phyloP scores from a whole-genome alignment of 2,113 vertebrate species.

The Xyrauchen texanus region DNA sequence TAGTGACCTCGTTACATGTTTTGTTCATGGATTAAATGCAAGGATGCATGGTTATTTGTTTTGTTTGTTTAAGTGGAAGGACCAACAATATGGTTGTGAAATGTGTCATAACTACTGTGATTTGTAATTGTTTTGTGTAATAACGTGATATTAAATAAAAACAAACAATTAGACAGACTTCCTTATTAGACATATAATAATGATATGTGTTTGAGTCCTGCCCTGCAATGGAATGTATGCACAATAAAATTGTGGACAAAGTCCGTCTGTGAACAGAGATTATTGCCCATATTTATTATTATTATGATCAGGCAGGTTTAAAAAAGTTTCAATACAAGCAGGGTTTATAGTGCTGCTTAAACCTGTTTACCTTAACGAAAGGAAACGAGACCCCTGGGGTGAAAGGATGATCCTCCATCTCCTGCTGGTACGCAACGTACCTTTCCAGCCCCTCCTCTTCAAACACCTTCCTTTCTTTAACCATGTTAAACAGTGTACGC shows the following conservation, averaged over 20 bases:
- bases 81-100: too few species aligned
- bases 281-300: neutral
- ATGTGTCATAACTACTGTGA: too few species aligned
- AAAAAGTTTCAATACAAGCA: neutral
- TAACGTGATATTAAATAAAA: too few species aligned
- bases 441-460: slow-evolving; percentile 86
- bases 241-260: neutral
- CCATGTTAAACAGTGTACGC: slow-evolving; percentile 88
- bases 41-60: too few species aligned
- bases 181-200: neutral
- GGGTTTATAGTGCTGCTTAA: neutral
- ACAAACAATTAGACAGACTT: neutral
- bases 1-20: too few species aligned
- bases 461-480: slow-evolving; percentile 81
- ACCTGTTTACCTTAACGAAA: slow-evolving; percentile 85
- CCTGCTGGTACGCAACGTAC: slow-evolving; percentile 83
- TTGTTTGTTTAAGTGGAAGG: too few species aligned
- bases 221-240: neutral
- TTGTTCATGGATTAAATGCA: too few species aligned
- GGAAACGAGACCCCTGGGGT: slow-evolving; percentile 85
- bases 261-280: neutral
- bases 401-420: slow-evolving; percentile 83
- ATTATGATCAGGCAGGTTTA: neutral
- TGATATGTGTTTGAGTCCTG: neutral
- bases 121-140: too few species aligned